Conservation (phyloP, 2,113 vertebrate genomes). For the Thinocorus orbignyianus region DNA sequence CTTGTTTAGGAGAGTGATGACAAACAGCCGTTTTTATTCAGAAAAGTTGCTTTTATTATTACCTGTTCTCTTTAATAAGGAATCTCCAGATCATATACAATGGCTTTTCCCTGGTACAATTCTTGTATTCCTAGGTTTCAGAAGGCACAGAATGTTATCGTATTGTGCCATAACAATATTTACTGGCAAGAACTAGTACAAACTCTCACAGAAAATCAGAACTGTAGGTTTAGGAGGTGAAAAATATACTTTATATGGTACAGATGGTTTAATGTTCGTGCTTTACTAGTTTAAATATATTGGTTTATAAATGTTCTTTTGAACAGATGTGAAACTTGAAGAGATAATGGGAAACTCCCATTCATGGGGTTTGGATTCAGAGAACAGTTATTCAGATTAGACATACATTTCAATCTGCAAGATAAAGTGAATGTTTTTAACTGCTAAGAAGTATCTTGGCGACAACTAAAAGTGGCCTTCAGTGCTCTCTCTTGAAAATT, state of each 20-base stretch:
- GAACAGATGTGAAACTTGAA: too few species aligned
- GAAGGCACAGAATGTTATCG: not conserved
- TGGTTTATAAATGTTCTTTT: not conserved
- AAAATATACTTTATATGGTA: not conserved
- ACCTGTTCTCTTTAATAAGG: not conserved
- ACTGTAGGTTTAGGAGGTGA: not conserved
- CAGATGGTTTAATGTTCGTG: not conserved
- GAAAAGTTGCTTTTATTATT: not conserved
- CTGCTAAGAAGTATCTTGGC: not conserved
- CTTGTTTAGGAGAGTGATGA: not conserved
- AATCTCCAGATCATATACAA: not conserved
- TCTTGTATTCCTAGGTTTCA: not conserved
- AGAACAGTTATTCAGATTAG: not conserved
- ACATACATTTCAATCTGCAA: not conserved
- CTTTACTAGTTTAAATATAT: not conserved
- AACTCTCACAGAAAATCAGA: not conserved
- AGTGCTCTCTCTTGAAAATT: not conserved
- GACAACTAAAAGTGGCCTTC: not conserved
- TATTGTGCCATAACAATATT: not conserved
- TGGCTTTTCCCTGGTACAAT: not conserved
- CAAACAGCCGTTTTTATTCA: not conserved
- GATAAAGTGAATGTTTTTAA: not conserved
- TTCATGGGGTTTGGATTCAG: not conserved
- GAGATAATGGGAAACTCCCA: not conserved
- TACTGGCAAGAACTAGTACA: not conserved